Percentiles rank a stretch among this genome's conserved stretches.
Conservation (phyloP, 2,113 vertebrate species). For the Ammodytes marinus region DNA sequence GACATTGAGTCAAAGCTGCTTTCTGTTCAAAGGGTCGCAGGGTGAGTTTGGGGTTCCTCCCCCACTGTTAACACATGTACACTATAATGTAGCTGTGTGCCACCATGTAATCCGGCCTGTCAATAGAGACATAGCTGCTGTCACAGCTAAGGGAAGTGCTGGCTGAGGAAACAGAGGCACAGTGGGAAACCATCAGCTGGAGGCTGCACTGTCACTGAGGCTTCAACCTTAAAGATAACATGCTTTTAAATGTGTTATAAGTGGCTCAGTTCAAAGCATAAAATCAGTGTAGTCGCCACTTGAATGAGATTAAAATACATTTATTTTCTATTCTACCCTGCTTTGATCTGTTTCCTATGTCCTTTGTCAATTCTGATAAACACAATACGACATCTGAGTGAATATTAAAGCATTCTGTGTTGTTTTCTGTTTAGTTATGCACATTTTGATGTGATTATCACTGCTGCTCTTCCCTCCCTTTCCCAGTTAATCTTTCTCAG, state of each 20-base stretch:
- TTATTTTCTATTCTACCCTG: not conserved
- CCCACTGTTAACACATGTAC: not conserved
- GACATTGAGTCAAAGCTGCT: not conserved
- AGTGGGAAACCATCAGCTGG: conserved; percentile 22
- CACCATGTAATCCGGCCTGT: conserved; percentile 23
- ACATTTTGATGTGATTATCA: not conserved
- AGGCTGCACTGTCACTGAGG: conserved; percentile 13
- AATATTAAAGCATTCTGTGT: not conserved
- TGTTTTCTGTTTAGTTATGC: not conserved
- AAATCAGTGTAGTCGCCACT: not conserved
- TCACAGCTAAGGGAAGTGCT: conserved; percentile 33
- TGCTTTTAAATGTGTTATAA: not conserved
- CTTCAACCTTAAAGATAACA: conserved; percentile 3
- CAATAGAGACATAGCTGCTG: conserved; percentile 28
- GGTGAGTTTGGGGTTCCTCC: not conserved
- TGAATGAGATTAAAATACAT: not conserved
- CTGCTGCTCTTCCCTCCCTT: not conserved
- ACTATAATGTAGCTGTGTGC: conserved; percentile 2
- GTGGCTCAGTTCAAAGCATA: not conserved
- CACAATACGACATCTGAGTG: not conserved
- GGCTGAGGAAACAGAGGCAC: conserved; percentile 22
- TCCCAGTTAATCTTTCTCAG: not conserved
- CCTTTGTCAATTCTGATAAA: conserved; percentile 12
- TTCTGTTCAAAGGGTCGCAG: not conserved
- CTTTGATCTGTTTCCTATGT: conserved; percentile 1